Conservation (phyloP, 2,113 vertebrate species). For the western clawed frog (Xenopus tropicalis) region UCB_Xtro_10.0 CM004447.2:19136501-19137000, state of each 20-base stretch:
- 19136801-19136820: constrained; percentile 84
- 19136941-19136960: constrained; percentile 82
- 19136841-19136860: constrained; percentile 90
- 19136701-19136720: constrained; percentile 73
- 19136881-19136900: constrained; percentile 92
- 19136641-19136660: constrained; percentile 67
- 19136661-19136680: constrained; percentile 63
- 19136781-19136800: constrained; percentile 90
- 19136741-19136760: constrained; percentile 94
- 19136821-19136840: constrained; percentile 82
- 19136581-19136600: constrained; percentile 57
- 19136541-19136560: constrained; percentile 13
- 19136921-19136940: constrained; percentile 80
- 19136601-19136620: no score
- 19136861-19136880: constrained; percentile 86
- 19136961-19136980: constrained; percentile 91
- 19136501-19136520: no score
- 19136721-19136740: constrained; percentile 97
- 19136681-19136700: constrained; percentile 87
- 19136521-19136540: no score
- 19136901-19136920: constrained; percentile 89
- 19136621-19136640: constrained; percentile 62
- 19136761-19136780: constrained; percentile 97
- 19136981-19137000: constrained; percentile 77
- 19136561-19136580: constrained; percentile 56